Evolutionary conservation across 2,888 invertebrate species (phyloP).

Genomic region (Catonia carolina): DNA sequence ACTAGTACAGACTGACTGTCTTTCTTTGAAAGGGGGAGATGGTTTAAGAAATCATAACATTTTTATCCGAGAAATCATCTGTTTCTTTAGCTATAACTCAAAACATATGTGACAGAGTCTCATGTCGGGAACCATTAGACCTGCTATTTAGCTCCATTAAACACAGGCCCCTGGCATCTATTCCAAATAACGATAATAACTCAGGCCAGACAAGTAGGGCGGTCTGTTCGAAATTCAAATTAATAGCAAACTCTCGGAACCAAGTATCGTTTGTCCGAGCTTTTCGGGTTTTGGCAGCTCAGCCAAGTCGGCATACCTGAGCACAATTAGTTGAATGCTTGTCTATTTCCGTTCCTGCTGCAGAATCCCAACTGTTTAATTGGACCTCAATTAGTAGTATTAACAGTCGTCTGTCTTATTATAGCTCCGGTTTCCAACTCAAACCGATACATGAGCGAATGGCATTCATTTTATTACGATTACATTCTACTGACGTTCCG

Average conservation of each 20-base stretch:
- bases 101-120: slow-evolving; percentile 21
- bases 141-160: slow-evolving; percentile 22
- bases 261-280: not conserved
- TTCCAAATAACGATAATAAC: slow-evolving; percentile 7
- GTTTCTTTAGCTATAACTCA: slow-evolving; percentile 18
- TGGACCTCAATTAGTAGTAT: slow-evolving; percentile 9
- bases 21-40: too few species aligned
- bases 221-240: slow-evolving; percentile 2
- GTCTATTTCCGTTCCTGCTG: slow-evolving; percentile 7
- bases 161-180: not conserved
- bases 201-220: slow-evolving; percentile 6
- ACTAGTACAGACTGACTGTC: too few species aligned
- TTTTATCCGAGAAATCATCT: not conserved
- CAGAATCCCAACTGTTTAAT: slow-evolving; percentile 2
- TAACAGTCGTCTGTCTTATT: not conserved
- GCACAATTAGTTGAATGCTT: slow-evolving; percentile 19
- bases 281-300: slow-evolving; percentile 18
- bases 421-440: too few species aligned
- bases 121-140: slow-evolving; percentile 20
- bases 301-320: slow-evolving; percentile 10
- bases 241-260: slow-evolving; percentile 2
- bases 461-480: too few species aligned
- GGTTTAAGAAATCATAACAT: slow-evolving; percentile 6
- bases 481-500: too few species aligned
- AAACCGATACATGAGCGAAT: too few species aligned